Base-by-base conservation (phyloP, 2,888 invertebrate genomes). In the Fabriciana adippe region DNA sequence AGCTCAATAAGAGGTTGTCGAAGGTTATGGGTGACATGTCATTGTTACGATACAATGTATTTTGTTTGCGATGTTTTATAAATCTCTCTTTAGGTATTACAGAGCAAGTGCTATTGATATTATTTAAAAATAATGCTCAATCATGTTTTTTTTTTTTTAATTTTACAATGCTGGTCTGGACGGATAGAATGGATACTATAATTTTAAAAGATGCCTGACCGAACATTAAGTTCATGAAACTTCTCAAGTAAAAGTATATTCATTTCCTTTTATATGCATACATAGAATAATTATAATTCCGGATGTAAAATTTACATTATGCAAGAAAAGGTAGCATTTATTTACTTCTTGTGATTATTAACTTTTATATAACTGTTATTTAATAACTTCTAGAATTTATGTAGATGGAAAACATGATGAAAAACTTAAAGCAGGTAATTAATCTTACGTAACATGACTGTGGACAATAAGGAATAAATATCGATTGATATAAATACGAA, bases 321-420 rank as follows among this genome's bases (percentile, higher is more conserved):
- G 41, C 53, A 57, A 65, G 63, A 41, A 63, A 15, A 57, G 57
- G 35, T 56, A 56, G 53, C 53, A 50, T 51, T 41, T 59, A 59
- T 53, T 59, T 26, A 45, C 56, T 50, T 64, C 18, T 64, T 51
- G 3, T 53, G 41, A 57, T 45, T 15, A 53, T 53, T 57, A 41
- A 51, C n/a, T 57, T 57, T 57, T 65, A 65, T 51, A 57, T 57
- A 65, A 65, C 45, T 14, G 55, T 50, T 65, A 41, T 41, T 57
- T 35, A 41, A 18, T 56, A 51, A 50, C 35, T 56, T 66, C 55
- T 60, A 47, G 31, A 41, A 54, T 45, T 21, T 18, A 35, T 15
- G 15, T 18, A 8, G 8, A 41, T 55, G 16, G 31, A 21, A 55
- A 61, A 41, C 15, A 3, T 31, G n/a, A 13, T 14, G 16, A 6